A percentile compares a stretch with the other conserved stretches of the same genome.
Evolutionary conservation across 2,888 invertebrate species (phyloP).

Genomic region (Heliconius charithonia): DNA sequence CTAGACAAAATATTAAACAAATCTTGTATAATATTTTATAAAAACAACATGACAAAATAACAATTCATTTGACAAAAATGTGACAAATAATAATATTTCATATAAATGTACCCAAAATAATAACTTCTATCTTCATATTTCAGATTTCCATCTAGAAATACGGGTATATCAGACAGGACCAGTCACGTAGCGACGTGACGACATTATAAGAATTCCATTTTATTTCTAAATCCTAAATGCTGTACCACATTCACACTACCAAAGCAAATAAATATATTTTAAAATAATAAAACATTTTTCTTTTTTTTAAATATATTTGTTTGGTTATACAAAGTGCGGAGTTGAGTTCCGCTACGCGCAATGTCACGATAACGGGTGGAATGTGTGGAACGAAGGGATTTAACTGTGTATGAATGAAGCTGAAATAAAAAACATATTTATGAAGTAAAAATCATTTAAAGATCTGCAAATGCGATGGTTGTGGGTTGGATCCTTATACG

Average conservation of each 20-base stretch:
- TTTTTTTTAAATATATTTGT: neutral
- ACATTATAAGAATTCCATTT: slow-evolving; percentile 19
- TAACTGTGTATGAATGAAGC: no score
- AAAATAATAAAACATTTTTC: neutral
- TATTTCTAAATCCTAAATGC: slow-evolving; percentile 11
- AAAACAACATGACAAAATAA: neutral
- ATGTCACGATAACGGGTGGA: no score
- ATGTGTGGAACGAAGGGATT: no score
- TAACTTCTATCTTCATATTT: slow-evolving; percentile 3
- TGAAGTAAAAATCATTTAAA: no score
- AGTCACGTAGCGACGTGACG: slow-evolving; percentile 18
- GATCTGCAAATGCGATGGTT: no score
- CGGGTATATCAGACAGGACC: neutral
- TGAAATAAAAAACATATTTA: no score
- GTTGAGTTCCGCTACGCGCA: no score
- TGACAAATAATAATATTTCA: slow-evolving; percentile 12
- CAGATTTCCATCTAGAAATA: slow-evolving; percentile 4
- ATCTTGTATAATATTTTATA: neutral
- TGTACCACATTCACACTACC: slow-evolving; percentile 1
- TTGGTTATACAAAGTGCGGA: no score
- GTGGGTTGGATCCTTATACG: no score
- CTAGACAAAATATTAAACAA: no score
- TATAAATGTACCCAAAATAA: neutral
- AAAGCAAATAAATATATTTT: neutral
- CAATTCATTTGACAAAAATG: neutral